phyloP scores from a whole-genome alignment of 2,113 vertebrate species.

The Phyllostomus discolor region DNA sequence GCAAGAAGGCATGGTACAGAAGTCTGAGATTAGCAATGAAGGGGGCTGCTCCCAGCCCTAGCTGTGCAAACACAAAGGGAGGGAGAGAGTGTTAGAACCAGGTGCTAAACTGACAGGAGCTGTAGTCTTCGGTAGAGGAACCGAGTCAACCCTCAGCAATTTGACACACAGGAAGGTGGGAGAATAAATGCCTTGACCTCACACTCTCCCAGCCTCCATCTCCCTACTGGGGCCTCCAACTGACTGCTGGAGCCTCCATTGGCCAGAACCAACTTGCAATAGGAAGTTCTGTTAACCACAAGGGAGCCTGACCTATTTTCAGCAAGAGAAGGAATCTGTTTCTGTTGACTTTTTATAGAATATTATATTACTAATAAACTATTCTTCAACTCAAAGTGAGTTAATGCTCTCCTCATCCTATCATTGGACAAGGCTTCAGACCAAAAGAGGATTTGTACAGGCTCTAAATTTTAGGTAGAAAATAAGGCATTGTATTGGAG shows the following conservation, averaged over 20 bases:
- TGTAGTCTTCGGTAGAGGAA: not conserved
- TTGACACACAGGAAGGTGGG: not conserved
- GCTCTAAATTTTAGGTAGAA: not conserved
- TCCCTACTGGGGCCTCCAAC: not conserved
- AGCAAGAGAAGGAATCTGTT: not conserved
- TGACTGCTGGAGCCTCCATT: not conserved
- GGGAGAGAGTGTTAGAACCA: not conserved
- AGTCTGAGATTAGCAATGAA: not conserved
- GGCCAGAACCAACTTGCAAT: not conserved
- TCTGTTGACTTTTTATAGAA: not conserved
- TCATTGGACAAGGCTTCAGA: not conserved
- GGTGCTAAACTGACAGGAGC: not conserved
- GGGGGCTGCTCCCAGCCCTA: not conserved
- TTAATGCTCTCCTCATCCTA: not conserved
- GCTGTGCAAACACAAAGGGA: not conserved
- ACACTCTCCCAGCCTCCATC: not conserved
- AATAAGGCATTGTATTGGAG: not conserved
- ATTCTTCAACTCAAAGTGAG: not conserved
- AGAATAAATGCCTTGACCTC: not conserved
- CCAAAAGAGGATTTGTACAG: not conserved
- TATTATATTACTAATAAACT: not conserved
- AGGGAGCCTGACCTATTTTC: not conserved
- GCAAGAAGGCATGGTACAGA: not conserved
- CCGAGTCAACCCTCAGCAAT: not conserved
- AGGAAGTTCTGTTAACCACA: not conserved